Conservation (phyloP, 1,140 invertebrate species). For the Dufourea novaeangliae region DNA sequence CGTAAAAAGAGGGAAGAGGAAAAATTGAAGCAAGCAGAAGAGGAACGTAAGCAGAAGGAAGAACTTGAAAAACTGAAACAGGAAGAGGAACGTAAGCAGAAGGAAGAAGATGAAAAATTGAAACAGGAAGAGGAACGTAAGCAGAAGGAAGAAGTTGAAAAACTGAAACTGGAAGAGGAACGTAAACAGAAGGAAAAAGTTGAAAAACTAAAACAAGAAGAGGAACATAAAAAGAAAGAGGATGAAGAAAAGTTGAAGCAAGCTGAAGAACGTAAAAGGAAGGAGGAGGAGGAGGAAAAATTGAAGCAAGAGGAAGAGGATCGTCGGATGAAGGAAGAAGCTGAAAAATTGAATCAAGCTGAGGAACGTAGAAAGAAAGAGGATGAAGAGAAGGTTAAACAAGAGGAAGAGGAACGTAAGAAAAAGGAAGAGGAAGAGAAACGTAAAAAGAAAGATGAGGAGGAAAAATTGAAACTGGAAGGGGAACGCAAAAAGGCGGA, state of each 20-base stretch:
- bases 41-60: constrained; percentile 43
- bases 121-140: constrained; percentile 34
- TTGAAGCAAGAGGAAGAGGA: constrained; percentile 36
- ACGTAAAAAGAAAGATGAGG: constrained; percentile 20
- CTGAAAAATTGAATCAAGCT: constrained; percentile 18
- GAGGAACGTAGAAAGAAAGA: constrained; percentile 54
- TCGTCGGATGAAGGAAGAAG: constrained; percentile 52
- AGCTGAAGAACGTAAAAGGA: neutral
- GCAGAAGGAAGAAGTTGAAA: constrained; percentile 41
- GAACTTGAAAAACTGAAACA: constrained; percentile 33
- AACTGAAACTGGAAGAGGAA: constrained; percentile 34
- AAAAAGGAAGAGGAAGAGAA: constrained; percentile 31
- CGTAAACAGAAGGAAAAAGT: constrained; percentile 32
- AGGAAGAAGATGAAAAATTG: constrained; percentile 39
- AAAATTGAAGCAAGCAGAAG: constrained; percentile 40
- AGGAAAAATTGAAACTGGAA: constrained; percentile 2
- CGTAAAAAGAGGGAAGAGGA: constrained; percentile 31
- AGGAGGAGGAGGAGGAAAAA: constrained; percentile 39
- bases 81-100: constrained; percentile 38
- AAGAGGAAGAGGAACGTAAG: constrained; percentile 27
- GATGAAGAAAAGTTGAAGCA: constrained; percentile 51
- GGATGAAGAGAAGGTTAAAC: constrained; percentile 35
- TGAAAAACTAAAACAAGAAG: constrained; percentile 35
- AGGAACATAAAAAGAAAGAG: constrained; percentile 55
- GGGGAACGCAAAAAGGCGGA: constrained; percentile 37